Conservation (phyloP, 2,797 vertebrate genomes). For the Chelon labrosus region DNA sequence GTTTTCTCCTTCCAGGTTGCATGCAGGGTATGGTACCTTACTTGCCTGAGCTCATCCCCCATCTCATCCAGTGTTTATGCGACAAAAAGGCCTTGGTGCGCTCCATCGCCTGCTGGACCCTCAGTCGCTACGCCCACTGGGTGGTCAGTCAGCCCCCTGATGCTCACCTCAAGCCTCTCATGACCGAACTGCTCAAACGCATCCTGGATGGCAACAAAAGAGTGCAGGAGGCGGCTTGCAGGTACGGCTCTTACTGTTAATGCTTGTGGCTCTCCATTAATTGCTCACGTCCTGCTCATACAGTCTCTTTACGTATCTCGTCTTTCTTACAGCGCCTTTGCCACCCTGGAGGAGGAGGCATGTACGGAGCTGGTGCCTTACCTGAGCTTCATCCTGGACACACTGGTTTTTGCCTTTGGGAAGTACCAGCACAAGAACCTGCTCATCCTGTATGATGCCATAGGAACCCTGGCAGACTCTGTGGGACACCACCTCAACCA, state of each 20-base stretch:
- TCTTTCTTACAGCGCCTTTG: conserved; percentile 86
- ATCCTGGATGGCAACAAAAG: conserved; percentile 96
- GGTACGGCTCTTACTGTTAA: conserved; percentile 71
- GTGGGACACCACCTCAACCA: conserved; percentile 97
- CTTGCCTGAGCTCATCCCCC: conserved; percentile 93
- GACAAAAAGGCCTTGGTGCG: conserved; percentile 96
- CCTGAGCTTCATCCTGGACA: conserved; percentile 95
- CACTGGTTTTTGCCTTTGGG: conserved; percentile 94
- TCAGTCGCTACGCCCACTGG: conserved; percentile 97
- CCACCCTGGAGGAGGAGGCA: conserved; percentile 94
- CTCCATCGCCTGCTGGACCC: conserved; percentile 97
- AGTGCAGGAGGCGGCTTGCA: conserved; percentile 96
- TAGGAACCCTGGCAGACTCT: conserved; percentile 93
- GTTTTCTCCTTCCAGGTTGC: conserved; percentile 83
- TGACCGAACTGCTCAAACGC: conserved; percentile 95
- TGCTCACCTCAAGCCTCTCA: conserved; percentile 93
- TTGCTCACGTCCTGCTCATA: background rate
- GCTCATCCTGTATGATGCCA: conserved; percentile 95
- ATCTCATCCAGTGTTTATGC: conserved; percentile 93
- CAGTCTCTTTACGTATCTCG: background rate
- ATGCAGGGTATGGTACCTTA: conserved; percentile 98
- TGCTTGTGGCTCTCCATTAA: background rate
- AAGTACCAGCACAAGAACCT: conserved; percentile 98
- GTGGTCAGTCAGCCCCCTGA: conserved; percentile 94
- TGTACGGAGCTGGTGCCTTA: conserved; percentile 96